Conservation (phyloP, 1,140 invertebrate genomes). For the Cryptotermes secundus region DNA sequence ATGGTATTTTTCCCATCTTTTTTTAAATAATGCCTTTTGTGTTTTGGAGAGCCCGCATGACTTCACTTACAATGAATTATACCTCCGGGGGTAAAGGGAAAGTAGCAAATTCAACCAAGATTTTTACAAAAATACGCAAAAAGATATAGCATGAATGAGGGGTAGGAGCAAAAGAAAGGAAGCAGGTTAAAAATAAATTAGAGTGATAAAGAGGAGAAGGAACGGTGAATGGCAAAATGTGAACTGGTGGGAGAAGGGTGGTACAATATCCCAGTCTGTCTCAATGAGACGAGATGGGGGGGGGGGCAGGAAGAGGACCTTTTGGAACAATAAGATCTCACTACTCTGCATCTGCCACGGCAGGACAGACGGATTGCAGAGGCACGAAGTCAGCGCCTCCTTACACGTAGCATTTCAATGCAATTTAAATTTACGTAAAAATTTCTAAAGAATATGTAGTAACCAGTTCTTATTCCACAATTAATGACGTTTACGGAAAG, state of each 20-base stretch:
- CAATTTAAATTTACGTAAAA: too few relatives aligned
- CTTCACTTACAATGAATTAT: conserved; percentile 15
- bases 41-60: neutral
- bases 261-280: neutral
- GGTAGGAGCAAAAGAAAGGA: neutral
- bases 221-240: neutral
- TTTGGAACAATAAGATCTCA: neutral
- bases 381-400: neutral
- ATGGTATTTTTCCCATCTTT: neutral
- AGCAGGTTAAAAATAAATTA: conserved; percentile 7
- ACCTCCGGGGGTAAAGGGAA: neutral
- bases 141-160: neutral
- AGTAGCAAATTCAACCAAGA: neutral
- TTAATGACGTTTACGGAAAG: too few relatives aligned
- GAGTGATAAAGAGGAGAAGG: neutral
- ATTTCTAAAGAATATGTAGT: too few relatives aligned
- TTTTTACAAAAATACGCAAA: conserved; percentile 8
- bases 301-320: neutral
- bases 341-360: neutral
- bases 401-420: neutral
- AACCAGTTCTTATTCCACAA: too few relatives aligned
- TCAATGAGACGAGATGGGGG: neutral
- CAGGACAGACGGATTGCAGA: neutral
- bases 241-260: neutral
- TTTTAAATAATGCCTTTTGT: neutral